Percentiles rank a stretch among this genome's conserved stretches.
Conservation (phyloP, 2,113 vertebrate genomes). For the Raja brachyura region DNA sequence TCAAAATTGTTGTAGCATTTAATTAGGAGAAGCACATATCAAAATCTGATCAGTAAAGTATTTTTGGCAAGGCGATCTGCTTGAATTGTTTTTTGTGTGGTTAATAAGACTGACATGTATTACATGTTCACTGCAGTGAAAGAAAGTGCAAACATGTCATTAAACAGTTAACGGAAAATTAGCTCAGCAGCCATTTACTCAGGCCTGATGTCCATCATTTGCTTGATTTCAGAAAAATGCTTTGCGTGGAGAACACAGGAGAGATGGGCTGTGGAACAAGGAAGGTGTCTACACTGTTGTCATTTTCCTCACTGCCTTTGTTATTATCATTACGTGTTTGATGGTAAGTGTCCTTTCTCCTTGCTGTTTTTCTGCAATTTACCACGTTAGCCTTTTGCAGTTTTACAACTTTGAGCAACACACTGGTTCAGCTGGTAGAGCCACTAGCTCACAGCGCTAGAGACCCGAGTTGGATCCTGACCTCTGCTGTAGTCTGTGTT, state of each 20-base stretch:
- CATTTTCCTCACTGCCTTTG: slow-evolving; percentile 89
- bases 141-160: neutral
- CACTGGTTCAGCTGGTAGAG: too few species aligned
- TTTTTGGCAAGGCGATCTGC: slow-evolving; percentile 6
- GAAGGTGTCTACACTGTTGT: slow-evolving; percentile 81
- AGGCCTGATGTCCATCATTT: slow-evolving; percentile 38
- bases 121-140: neutral
- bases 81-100: neutral
- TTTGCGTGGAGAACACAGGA: slow-evolving; percentile 77
- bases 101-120: neutral
- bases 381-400: neutral
- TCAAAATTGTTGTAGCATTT: neutral
- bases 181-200: neutral
- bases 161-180: neutral
- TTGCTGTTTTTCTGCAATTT: neutral
- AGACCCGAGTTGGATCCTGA: too few species aligned
- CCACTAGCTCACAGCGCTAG: too few species aligned
- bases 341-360: slow-evolving; percentile 68
- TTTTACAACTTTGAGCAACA: neutral
- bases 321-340: slow-evolving; percentile 83
- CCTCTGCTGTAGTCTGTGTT: too few species aligned
- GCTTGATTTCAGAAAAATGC: slow-evolving; percentile 75
- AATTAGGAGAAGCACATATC: neutral
- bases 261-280: slow-evolving; percentile 77
- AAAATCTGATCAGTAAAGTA: neutral